Evolutionary conservation across 2,113 vertebrate species (phyloP), one percentile per base, ranked within the genome.

Genomic region (Thunnus maccoyii): DNA sequence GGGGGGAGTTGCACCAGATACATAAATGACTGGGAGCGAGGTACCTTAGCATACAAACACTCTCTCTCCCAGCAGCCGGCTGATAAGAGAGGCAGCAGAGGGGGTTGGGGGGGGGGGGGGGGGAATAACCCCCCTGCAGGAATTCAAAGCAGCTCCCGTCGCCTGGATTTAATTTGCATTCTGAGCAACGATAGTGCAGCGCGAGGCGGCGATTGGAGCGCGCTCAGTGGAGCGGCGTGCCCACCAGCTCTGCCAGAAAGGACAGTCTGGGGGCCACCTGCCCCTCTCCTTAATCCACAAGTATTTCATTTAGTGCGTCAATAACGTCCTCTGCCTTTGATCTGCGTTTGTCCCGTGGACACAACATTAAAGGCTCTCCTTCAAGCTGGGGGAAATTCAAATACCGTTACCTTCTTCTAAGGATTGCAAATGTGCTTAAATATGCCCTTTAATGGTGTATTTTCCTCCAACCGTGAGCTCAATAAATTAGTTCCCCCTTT

Each of bases 281-380:
- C 79, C 67, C 88, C 79, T 70, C 70, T 30, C 80, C 47, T 88
- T 91, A 91, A 93, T 93, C 89, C 88, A 83, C 41, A 66, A 84
- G 70, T 88, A 77, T 82, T 88, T 88, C 80, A 86, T 91, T 92
- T 73, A 73, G 88, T 80, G 73, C 78, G 44, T 86, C 87, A 91
- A 86, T 82, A 90, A 83, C 85, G 79, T 90, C 85, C 87, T 90
- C 83, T 84, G 83, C 84, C 88, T 93, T 94, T 91, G 92, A 94
- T 90, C 91, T 93, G 87, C 77, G 70, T 91, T 92, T 90, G 87
- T 92, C 92, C 91, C 73, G 84, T 89, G 88, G 89, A 92, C 88
- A 91, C 88, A 80, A 91, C 88, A 90, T 93, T 91, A 92, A 94
- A 93, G 90, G 63, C 41, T 78, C 80, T 87, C 78, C 89, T 91